phyloP scores from a whole-genome alignment of 2,888 invertebrate species.

The Drosophila merina region DNA sequence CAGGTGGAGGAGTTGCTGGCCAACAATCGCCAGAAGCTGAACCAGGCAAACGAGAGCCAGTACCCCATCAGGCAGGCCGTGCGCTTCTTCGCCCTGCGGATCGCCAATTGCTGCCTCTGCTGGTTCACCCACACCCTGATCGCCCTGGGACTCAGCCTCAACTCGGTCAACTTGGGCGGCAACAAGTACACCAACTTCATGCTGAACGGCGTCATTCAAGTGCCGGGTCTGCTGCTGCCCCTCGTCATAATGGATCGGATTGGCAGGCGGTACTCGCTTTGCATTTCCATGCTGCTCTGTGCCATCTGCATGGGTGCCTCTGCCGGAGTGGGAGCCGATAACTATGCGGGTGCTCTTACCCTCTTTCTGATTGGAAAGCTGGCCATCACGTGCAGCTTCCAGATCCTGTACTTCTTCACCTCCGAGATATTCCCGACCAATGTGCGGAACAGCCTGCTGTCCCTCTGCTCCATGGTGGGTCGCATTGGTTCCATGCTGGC shows the following conservation, averaged over 20 bases:
- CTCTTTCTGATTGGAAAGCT: slow-evolving; percentile 87
- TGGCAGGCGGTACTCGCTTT: slow-evolving; percentile 87
- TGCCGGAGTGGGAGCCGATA: slow-evolving; percentile 75
- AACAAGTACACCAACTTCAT: slow-evolving; percentile 91
- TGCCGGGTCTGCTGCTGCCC: slow-evolving; percentile 89
- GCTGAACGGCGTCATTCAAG: slow-evolving; percentile 85
- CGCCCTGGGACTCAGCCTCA: slow-evolving; percentile 92
- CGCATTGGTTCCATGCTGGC: slow-evolving; percentile 89
- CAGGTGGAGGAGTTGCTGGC: slow-evolving; percentile 63
- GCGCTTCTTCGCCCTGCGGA: slow-evolving; percentile 70
- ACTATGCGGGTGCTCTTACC: slow-evolving; percentile 85
- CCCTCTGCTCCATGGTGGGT: slow-evolving; percentile 89
- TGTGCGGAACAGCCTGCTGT: slow-evolving; percentile 87
- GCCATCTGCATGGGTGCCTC: slow-evolving; percentile 82
- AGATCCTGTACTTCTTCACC: slow-evolving; percentile 88
- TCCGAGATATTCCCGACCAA: slow-evolving; percentile 90
- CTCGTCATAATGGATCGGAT: slow-evolving; percentile 87
- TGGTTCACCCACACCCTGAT: slow-evolving; percentile 92
- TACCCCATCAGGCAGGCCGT: slow-evolving; percentile 73
- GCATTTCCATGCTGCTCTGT: slow-evolving; percentile 87
- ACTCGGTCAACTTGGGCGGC: slow-evolving; percentile 89
- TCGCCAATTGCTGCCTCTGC: slow-evolving; percentile 88
- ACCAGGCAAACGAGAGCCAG: slow-evolving; percentile 66
- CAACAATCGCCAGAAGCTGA: slow-evolving; percentile 65
- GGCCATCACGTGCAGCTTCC: slow-evolving; percentile 88